These are phyloP conservation scores for silkworm (Bombyx mori) DNA, from an alignment of 1,140 invertebrate species.

Conservation along the genomic window ASM3026992v2 NC_085109.1:3981001-3981500, in stretches of 20 bases:
- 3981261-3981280: constrained; percentile 9
- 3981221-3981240: constrained; percentile 20
- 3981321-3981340: too few species aligned
- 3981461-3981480: too few species aligned
- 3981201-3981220: constrained; percentile 59
- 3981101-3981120: constrained; percentile 11
- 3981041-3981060: background rate
- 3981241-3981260: constrained; percentile 23
- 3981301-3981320: background rate
- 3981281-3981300: too few species aligned
- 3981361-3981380: too few species aligned
- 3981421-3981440: too few species aligned
- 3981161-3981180: constrained; percentile 26
- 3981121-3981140: constrained; percentile 30
- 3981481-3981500: too few species aligned
- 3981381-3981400: too few species aligned
- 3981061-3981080: constrained; percentile 3
- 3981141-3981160: constrained; percentile 34
- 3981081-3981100: constrained; percentile 13
- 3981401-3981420: too few species aligned
- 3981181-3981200: constrained; percentile 32
- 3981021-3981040: constrained; percentile 7
- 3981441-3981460: too few species aligned
- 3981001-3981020: background rate
- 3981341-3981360: too few species aligned